Percentiles rank a stretch among this genome's conserved stretches.
phyloP scores from a whole-genome alignment of 2,113 vertebrate species.

The Spheniscus mendiculus region DNA sequence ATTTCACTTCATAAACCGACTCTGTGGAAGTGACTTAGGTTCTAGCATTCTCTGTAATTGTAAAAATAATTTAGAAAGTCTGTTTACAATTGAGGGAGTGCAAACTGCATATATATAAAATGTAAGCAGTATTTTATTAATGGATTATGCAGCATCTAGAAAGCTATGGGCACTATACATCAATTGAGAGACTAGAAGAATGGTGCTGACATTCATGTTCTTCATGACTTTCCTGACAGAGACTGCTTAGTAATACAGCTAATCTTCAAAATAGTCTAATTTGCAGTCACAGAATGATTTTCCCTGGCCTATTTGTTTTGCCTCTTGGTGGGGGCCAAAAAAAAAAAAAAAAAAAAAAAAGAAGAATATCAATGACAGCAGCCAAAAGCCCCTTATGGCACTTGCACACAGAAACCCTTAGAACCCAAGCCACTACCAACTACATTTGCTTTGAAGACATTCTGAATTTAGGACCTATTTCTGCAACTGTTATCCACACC shows the following conservation, averaged over 20 bases:
- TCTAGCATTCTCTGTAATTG: background rate
- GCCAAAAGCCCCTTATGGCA: background rate
- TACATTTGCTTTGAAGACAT: background rate
- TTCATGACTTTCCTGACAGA: background rate
- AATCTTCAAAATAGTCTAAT: background rate
- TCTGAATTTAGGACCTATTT: background rate
- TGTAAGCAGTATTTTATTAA: background rate
- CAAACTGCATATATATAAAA: background rate
- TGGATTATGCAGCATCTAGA: background rate
- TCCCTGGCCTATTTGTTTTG: background rate
- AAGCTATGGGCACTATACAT: background rate
- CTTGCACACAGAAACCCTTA: background rate
- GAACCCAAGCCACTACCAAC: background rate
- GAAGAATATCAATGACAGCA: background rate
- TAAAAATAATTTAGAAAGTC: background rate
- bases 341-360: too few species aligned
- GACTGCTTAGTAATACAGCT: background rate
- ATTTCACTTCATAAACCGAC: background rate
- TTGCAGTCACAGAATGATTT: background rate
- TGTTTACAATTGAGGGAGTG: background rate
- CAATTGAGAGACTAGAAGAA: background rate
- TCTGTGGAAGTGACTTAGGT: background rate
- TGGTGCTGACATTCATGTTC: background rate
- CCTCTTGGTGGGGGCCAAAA: too few species aligned
- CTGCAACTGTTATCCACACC: background rate